These are phyloP conservation scores for Odontomyia ornata DNA, from an alignment of 2,888 invertebrate species.

Conservation along the genomic window DNA sequence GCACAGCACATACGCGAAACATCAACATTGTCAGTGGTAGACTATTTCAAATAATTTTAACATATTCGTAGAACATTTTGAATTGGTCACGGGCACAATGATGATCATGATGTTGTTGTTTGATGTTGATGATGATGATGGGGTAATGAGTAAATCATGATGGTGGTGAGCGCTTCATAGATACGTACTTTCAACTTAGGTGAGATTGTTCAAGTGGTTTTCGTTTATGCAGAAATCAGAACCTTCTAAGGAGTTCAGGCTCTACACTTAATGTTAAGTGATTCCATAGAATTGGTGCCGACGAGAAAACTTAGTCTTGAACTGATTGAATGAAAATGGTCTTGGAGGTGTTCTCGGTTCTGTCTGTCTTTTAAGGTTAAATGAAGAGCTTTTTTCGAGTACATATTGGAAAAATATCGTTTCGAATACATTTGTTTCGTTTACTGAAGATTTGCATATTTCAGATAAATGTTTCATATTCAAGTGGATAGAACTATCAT, in stretches of 20 bases:
- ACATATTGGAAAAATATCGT: neutral
- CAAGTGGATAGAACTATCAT: neutral
- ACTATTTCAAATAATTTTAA: neutral
- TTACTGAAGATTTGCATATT: neutral
- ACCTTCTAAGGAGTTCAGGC: neutral
- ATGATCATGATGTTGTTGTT: too few species aligned
- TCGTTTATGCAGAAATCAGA: neutral
- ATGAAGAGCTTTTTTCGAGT: neutral
- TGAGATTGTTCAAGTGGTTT: neutral
- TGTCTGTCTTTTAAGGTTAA: neutral
- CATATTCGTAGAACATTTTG: constrained; percentile 27
- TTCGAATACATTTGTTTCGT: neutral
- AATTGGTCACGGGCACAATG: constrained; percentile 13
- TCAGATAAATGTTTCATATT: neutral
- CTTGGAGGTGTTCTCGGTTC: too few species aligned
- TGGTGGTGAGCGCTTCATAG: constrained; percentile 1
- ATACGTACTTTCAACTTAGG: neutral
- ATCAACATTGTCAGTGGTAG: neutral
- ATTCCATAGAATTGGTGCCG: neutral
- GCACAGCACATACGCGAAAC: neutral
- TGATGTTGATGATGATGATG: neutral
- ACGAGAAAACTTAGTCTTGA: neutral
- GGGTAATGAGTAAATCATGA: neutral
- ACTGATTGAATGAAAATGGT: neutral
- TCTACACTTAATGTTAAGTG: neutral